Evolutionary conservation across 2,888 invertebrate species (phyloP).

Genomic region (Serrognathus titanus): DNA sequence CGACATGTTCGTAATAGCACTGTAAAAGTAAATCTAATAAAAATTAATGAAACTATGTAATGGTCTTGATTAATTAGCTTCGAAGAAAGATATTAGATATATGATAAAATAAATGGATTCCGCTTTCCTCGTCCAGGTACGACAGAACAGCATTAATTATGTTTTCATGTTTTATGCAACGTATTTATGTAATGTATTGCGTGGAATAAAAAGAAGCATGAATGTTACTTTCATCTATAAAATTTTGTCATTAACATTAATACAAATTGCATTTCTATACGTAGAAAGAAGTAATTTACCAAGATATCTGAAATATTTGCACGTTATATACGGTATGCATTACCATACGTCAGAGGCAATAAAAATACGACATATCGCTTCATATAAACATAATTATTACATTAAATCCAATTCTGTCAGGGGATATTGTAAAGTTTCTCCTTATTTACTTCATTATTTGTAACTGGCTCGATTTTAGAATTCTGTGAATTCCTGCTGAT

Average conservation of each 20-base stretch:
- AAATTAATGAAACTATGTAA: too few species aligned
- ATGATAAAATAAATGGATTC: too few species aligned
- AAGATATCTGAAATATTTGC: background rate
- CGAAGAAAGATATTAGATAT: too few species aligned
- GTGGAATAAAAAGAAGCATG: background rate
- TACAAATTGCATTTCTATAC: conserved; percentile 8
- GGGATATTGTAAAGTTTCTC: conserved; percentile 1
- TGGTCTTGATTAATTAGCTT: too few species aligned
- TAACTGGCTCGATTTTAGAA: conserved; percentile 8
- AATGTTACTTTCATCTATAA: conserved; percentile 3
- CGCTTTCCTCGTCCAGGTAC: too few species aligned
- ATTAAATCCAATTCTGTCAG: conserved; percentile 9
- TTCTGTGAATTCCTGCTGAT: conserved; percentile 12
- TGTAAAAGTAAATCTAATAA: too few species aligned
- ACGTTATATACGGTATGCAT: background rate
- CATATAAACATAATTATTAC: conserved; percentile 12
- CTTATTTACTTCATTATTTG: conserved; percentile 6
- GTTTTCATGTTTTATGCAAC: too few species aligned
- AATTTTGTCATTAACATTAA: conserved; percentile 11
- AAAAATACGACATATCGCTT: conserved; percentile 2
- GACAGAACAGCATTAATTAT: too few species aligned
- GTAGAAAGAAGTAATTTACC: background rate
- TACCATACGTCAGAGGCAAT: background rate
- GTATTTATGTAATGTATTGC: too few species aligned
- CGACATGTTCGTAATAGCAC: too few species aligned